These are phyloP conservation scores for Pharmacophagus antenor DNA, from an alignment of 2,888 invertebrate genomes.

Conservation along the genomic window DNA sequence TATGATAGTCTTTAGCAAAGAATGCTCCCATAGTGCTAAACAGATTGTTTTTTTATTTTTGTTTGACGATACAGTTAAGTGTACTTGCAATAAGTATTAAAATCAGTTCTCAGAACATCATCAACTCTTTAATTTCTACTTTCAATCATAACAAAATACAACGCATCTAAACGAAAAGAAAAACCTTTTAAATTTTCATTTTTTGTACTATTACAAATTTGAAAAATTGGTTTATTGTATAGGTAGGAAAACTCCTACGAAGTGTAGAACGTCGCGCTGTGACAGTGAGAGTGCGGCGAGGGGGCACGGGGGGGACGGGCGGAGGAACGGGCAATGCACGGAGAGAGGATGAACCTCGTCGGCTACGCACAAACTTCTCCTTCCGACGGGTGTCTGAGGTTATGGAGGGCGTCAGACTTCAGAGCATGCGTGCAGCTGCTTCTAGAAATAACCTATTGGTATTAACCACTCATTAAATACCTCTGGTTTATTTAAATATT, in stretches of 20 bases:
- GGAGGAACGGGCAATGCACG: constrained; percentile 45
- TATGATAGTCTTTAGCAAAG: too few relatives aligned
- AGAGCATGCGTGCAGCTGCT: constrained; percentile 64
- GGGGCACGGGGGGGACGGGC: constrained; percentile 39
- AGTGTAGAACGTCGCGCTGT: constrained; percentile 70
- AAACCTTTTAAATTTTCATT: too few relatives aligned
- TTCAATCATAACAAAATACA: too few relatives aligned
- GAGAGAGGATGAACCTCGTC: constrained; percentile 44
- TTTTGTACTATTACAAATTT: too few relatives aligned
- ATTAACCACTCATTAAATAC: neutral
- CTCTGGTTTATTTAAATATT: too few relatives aligned
- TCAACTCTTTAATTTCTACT: too few relatives aligned
- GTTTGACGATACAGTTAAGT: too few relatives aligned
- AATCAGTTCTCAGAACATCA: too few relatives aligned
- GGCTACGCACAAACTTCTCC: constrained; percentile 68
- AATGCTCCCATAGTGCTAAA: too few relatives aligned
- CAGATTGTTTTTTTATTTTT: too few relatives aligned
- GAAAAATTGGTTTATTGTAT: constrained; percentile 1
- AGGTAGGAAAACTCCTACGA: constrained; percentile 71
- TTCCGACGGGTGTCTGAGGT: constrained; percentile 76
- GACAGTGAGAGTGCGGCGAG: constrained; percentile 68
- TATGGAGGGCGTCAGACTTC: constrained; percentile 74
- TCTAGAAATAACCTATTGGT: constrained; percentile 61
- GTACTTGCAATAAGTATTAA: too few relatives aligned
- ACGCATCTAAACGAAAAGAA: too few relatives aligned